These are phyloP conservation scores for Centrocercus urophasianus DNA, from an alignment of 2,113 vertebrate species.

Conservation along the genomic window DNA sequence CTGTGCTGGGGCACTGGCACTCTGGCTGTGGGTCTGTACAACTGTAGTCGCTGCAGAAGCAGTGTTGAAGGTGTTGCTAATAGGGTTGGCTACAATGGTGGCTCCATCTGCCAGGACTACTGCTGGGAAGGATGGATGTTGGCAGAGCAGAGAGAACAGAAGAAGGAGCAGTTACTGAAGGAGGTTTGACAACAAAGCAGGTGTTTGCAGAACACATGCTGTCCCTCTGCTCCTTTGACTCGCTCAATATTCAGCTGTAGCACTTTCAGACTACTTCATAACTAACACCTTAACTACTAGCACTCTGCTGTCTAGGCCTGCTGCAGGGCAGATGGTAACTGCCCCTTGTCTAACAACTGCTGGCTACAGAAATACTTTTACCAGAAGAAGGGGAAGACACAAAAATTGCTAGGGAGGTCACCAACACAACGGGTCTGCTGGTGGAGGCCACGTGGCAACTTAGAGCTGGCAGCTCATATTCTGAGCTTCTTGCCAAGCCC, in stretches of 20 bases:
- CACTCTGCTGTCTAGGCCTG: not conserved
- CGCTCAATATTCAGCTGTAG: not conserved
- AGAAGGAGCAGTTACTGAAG: not conserved
- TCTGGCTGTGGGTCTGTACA: slow-evolving; percentile 93
- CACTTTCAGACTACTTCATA: not conserved
- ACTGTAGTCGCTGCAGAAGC: slow-evolving; percentile 90
- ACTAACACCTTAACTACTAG: not conserved
- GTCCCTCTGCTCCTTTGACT: not conserved
- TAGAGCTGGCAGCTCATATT: not conserved
- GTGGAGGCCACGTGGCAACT: accelerated
- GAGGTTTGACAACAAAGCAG: not conserved
- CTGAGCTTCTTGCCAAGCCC: not conserved
- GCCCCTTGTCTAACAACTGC: not conserved
- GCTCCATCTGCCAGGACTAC: slow-evolving; percentile 93
- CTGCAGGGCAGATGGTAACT: not conserved
- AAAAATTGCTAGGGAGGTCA: not conserved
- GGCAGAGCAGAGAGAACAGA: not conserved
- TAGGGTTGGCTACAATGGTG: slow-evolving; percentile 91
- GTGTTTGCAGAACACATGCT: not conserved
- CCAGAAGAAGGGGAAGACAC: not conserved
- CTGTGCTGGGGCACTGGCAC: slow-evolving; percentile 84
- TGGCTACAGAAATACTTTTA: not conserved
- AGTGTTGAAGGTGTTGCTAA: slow-evolving; percentile 89
- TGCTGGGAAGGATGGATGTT: slow-evolving; percentile 49
- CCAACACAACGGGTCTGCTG: not conserved